Base-by-base conservation (phyloP, 2,888 invertebrate species). In the Drosophila ustulata region DNA sequence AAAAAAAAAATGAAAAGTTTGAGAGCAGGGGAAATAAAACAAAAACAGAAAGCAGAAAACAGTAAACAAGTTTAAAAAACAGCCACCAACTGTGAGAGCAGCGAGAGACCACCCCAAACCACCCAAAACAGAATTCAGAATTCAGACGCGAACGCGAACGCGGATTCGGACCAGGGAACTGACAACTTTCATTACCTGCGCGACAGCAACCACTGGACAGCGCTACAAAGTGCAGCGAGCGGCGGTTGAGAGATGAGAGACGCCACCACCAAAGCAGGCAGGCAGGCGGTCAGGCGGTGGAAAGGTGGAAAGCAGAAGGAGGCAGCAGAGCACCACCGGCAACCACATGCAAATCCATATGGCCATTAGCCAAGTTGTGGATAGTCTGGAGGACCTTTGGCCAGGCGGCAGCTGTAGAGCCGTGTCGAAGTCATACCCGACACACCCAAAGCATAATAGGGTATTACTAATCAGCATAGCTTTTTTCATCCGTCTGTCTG, bases 291-390 rank as follows among this genome's bases (percentile, higher is more conserved):
- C 37, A 37, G 37, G 4, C 34, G 11, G 34, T 11, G 34, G 5
- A 18, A 41, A 23, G 43, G 39, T 13, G 26, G 39, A 9, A 9
- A 28, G 43, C 18, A 13, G 37, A 39, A 23, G 6, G 47, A 49
- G n/a, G n/a, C 28, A 39, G 28, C 18, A 18, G 43, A 47, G 50
- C 82, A 81, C 55, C 64, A 61, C 55, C 57, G 58, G 26, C 75
- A 59, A 66, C 83, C 66, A 71, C 76, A 85, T 82, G 88, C 66
- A 82, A 71, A 88, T 86, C 65, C 77, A 71, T 71, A 55, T 47
- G 32, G 26, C 69, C 83, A 64, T 65, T 62, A 52, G 37, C 49
- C 67, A 57, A 34, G 58, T 59, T 47, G 47, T 45, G 30, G 1
- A 8, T 46, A 46, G 55, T 37, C 34, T 25, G 18, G 25, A 49